A percentile compares a stretch with the other conserved stretches of the same genome.
phyloP scores from a whole-genome alignment of 2,888 invertebrate genomes.

The Eudasyphora cyanicolor region DNA sequence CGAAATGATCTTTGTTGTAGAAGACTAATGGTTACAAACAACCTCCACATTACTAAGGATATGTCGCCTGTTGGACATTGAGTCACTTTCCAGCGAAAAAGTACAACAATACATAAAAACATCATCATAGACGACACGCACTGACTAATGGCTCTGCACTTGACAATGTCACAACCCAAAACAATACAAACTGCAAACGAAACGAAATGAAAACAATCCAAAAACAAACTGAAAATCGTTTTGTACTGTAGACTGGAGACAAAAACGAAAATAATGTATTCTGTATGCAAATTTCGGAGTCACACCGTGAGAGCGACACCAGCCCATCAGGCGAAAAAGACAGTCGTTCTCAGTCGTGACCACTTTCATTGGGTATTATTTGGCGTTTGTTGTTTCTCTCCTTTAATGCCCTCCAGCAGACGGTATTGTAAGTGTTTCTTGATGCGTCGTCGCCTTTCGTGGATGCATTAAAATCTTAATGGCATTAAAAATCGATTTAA shows the following conservation, averaged over 20 bases:
- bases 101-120: background rate
- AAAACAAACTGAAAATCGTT: background rate
- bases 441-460: background rate
- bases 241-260: background rate
- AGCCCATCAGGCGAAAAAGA: background rate
- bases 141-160: conserved; percentile 46
- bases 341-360: background rate
- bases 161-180: conserved; percentile 36
- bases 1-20: background rate
- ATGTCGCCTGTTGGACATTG: background rate
- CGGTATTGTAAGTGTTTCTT: background rate
- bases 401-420: background rate
- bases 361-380: background rate
- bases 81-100: background rate
- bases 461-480: background rate
- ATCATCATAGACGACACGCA: conserved; percentile 5
- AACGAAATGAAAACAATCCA: too few relatives aligned
- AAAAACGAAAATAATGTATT: background rate
- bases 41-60: background rate
- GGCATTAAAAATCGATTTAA: conserved; percentile 12
- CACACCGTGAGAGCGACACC: background rate
- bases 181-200: background rate
- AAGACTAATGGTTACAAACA: background rate
- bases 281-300: conserved; percentile 1
- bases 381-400: background rate